A percentile compares a stretch with the other conserved stretches of the same genome.
phyloP scores from a whole-genome alignment of 1,140 invertebrate species.

The Orius laevigatus region DNA sequence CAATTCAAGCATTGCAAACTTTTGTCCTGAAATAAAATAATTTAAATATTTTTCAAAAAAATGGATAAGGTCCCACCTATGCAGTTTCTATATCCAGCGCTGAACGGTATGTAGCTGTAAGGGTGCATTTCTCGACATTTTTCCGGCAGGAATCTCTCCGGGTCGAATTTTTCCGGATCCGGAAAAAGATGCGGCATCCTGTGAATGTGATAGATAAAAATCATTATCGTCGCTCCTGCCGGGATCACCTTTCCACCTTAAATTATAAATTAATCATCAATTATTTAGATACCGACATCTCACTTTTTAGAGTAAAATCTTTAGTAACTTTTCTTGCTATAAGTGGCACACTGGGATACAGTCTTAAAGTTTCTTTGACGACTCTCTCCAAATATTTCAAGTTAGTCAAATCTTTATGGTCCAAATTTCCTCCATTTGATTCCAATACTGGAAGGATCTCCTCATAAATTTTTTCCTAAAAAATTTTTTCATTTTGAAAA shows the following conservation, averaged over 20 bases:
- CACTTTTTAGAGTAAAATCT: conserved; percentile 28
- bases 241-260: conserved; percentile 24
- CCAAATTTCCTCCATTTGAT: conserved; percentile 22
- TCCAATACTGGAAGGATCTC: conserved; percentile 36
- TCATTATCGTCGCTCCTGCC: conserved; percentile 30
- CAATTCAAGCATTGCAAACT: no score
- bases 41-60: no score
- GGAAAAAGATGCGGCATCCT: conserved; percentile 34
- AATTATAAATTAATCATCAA: no score
- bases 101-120: conserved; percentile 38
- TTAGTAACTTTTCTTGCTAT: conserved; percentile 29
- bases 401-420: conserved; percentile 30
- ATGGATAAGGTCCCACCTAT: conserved; percentile 24
- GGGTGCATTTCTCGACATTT: conserved; percentile 28
- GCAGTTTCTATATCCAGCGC: conserved; percentile 37
- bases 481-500: conserved; percentile 23
- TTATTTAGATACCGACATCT: no score
- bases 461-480: conserved; percentile 28
- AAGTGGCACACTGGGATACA: conserved; percentile 35
- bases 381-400: conserved; percentile 34
- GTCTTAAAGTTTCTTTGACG: conserved; percentile 28
- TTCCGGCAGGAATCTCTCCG: conserved; percentile 42
- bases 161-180: conserved; percentile 42
- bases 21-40: no score
- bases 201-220: conserved; percentile 36